Conservation (phyloP, 2,113 vertebrate species). For the Oreochromis niloticus region DNA sequence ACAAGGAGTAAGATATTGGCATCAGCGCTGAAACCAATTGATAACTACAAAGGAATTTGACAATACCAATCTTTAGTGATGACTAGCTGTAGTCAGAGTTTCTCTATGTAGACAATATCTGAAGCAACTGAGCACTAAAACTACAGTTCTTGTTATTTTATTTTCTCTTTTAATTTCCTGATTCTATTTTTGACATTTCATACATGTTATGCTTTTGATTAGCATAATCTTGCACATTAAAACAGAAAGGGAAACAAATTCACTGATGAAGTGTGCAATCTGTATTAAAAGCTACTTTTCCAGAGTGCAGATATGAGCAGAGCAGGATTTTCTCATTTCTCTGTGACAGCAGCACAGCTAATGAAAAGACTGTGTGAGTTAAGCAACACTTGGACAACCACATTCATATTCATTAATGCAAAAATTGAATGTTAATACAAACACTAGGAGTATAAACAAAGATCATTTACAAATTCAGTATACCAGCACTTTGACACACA, state of each 20-base stretch:
- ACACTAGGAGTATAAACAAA: slow-evolving; percentile 36
- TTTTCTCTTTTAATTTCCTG: background rate
- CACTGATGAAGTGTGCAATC: background rate
- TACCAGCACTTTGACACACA: background rate
- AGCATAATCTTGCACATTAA: background rate
- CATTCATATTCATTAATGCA: slow-evolving; percentile 55
- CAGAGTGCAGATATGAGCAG: background rate
- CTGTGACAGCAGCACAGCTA: background rate
- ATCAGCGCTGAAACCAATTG: background rate
- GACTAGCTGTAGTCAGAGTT: background rate
- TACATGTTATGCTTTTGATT: background rate
- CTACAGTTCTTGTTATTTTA: background rate
- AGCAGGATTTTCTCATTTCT: background rate
- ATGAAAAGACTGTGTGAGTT: slow-evolving; percentile 18
- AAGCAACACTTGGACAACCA: slow-evolving; percentile 40
- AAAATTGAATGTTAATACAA: slow-evolving; percentile 37
- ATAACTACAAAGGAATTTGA: background rate
- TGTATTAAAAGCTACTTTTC: background rate
- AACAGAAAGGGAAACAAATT: background rate
- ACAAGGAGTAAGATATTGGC: background rate
- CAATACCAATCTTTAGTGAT: background rate
- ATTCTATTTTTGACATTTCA: background rate
- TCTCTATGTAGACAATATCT: background rate
- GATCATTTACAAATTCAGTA: slow-evolving; percentile 35
- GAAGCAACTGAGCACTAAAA: background rate